Percentiles rank a stretch among this genome's conserved stretches.
Conservation (phyloP, 2,888 invertebrate genomes). For the Ferdinandea cuprea region DNA sequence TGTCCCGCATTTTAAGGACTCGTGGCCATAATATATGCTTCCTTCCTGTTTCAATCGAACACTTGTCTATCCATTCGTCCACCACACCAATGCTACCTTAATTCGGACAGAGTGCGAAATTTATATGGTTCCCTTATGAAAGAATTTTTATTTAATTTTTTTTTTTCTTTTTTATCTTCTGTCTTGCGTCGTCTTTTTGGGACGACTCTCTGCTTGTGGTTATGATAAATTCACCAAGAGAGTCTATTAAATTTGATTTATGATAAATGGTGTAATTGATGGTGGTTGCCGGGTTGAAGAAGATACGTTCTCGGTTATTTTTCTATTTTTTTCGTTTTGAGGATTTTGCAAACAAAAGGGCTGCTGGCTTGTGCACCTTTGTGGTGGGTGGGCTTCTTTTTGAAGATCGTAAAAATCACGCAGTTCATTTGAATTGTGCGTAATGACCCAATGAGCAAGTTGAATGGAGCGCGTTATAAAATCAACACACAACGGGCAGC, state of each 20-base stretch:
- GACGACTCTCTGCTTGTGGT: conserved; percentile 28
- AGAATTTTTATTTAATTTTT: too few relatives aligned
- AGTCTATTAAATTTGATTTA: conserved; percentile 71
- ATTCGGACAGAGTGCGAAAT: conserved; percentile 37
- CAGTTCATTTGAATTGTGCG: conserved; percentile 53
- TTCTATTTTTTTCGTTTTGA: too few relatives aligned
- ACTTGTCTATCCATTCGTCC: conserved; percentile 12
- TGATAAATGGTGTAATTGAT: conserved; percentile 66
- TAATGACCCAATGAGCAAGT: conserved; percentile 34
- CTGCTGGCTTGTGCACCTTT: conserved; percentile 44
- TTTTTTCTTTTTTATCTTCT: conserved; percentile 50
- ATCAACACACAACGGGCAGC: not conserved
- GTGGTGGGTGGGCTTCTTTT: conserved; percentile 18
- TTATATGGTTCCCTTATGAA: conserved; percentile 47
- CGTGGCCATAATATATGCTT: conserved; percentile 42
- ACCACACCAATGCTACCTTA: conserved; percentile 56
- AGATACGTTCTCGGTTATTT: conserved; percentile 4
- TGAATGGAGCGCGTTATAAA: conserved; percentile 5
- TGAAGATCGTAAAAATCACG: conserved; percentile 41
- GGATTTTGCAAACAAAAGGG: conserved; percentile 28
- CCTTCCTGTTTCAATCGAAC: conserved; percentile 36
- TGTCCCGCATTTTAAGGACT: conserved; percentile 48
- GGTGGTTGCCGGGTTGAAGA: conserved; percentile 27
- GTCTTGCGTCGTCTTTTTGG: conserved; percentile 58
- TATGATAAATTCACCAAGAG: conserved; percentile 52